These are phyloP conservation scores for Gymnoscopelus microlampas DNA, from an alignment of 2,797 vertebrate genomes.

Conservation along the genomic window DNA sequence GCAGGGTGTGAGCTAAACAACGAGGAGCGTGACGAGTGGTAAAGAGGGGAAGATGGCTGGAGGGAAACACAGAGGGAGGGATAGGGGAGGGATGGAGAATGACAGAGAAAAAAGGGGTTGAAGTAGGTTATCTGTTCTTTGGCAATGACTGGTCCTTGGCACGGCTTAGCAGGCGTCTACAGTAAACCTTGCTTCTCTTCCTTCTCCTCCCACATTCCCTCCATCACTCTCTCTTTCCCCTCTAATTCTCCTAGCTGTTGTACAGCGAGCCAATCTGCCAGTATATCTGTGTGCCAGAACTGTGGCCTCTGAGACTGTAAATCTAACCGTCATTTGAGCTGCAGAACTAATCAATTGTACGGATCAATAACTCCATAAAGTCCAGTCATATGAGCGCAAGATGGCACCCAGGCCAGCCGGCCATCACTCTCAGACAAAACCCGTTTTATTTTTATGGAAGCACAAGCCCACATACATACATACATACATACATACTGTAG, in stretches of 20 bases:
- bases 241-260: neutral
- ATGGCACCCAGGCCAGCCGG: constrained; percentile 10
- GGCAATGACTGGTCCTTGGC: constrained; percentile 1
- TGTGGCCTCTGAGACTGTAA: neutral
- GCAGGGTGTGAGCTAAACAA: neutral
- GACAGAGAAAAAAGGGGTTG: neutral
- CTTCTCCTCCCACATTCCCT: neutral
- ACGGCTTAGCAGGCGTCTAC: constrained; percentile 1
- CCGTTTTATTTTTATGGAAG: constrained; percentile 11
- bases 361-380: constrained; percentile 33
- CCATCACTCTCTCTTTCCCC: neutral
- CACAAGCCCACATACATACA: neutral
- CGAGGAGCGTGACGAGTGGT: neutral
- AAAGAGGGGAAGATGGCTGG: neutral
- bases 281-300: constrained; percentile 8
- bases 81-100: neutral
- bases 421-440: constrained; percentile 9
- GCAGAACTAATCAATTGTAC: constrained; percentile 27
- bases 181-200: neutral
- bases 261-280: constrained; percentile 1
- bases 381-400: constrained; percentile 3
- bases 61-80: neutral
- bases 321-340: constrained; percentile 11
- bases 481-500: neutral
- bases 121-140: constrained; percentile 14